These are phyloP conservation scores for Nibea coibor DNA, from an alignment of 2,113 vertebrate genomes.

Conservation along the genomic window DNA sequence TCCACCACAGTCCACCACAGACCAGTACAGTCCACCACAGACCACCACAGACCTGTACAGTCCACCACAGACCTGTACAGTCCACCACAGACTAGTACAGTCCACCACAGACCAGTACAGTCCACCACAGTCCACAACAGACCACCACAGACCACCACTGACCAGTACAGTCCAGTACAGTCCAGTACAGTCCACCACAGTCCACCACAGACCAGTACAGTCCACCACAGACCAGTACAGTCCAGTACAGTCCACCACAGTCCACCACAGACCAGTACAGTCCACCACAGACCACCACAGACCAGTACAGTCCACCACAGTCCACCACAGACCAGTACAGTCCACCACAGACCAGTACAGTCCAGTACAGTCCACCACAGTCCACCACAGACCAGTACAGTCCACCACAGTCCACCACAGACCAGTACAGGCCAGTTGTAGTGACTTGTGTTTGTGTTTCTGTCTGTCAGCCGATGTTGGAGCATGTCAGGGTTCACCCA, in stretches of 20 bases:
- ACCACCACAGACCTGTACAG: neutral
- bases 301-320: neutral
- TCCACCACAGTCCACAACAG: too few species aligned
- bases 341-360: neutral
- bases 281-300: neutral
- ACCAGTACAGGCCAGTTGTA: neutral
- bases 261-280: neutral
- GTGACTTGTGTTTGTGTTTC: neutral
- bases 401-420: neutral
- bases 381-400: neutral
- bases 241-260: neutral
- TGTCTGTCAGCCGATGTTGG: slow-evolving; percentile 92
- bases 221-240: neutral
- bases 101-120: neutral
- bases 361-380: neutral
- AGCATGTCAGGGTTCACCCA: slow-evolving; percentile 96
- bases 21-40: neutral
- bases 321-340: neutral
- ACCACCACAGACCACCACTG: neutral
- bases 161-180: neutral
- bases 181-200: too few species aligned
- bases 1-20: neutral
- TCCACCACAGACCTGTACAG: neutral
- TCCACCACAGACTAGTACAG: neutral
- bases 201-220: neutral